Conservation (phyloP, 2,797 vertebrate genomes). For the Melanogrammus aeglefinus region DNA sequence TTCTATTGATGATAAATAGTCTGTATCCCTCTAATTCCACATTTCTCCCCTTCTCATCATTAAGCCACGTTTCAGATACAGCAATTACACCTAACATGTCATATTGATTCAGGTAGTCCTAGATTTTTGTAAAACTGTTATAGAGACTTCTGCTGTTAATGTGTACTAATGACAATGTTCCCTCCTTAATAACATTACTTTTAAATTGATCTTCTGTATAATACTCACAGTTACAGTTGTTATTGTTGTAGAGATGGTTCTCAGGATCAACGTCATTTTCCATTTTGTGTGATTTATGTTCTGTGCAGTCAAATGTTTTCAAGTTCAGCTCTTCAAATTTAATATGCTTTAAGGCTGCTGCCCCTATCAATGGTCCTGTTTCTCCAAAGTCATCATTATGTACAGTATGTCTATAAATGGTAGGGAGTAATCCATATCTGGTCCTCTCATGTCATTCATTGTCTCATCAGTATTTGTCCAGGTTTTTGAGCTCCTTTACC, state of each 20-base stretch:
- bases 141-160: conserved; percentile 21
- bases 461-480: not conserved
- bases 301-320: too few relatives aligned
- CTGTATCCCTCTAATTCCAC: conserved; percentile 13
- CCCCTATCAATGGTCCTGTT: too few relatives aligned
- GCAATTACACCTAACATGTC: conserved; percentile 6
- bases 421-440: too few relatives aligned
- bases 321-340: too few relatives aligned
- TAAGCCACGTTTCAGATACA: conserved; percentile 11
- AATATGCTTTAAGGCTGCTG: too few relatives aligned
- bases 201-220: conserved; percentile 15
- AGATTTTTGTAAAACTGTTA: conserved; percentile 1
- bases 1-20: not conserved
- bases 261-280: too few relatives aligned
- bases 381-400: too few relatives aligned
- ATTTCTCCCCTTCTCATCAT: not conserved
- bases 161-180: conserved; percentile 6
- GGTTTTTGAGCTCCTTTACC: conserved; percentile 28
- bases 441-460: too few relatives aligned
- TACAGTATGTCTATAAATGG: too few relatives aligned
- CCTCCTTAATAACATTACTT: not conserved
- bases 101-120: conserved; percentile 4
- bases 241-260: not conserved
- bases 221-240: conserved; percentile 7
- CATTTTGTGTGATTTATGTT: too few relatives aligned